Evolutionary conservation across 2,113 vertebrate species (phyloP), one percentile per base, ranked within the genome.

Genomic region (Perognathus longimembris): DNA sequence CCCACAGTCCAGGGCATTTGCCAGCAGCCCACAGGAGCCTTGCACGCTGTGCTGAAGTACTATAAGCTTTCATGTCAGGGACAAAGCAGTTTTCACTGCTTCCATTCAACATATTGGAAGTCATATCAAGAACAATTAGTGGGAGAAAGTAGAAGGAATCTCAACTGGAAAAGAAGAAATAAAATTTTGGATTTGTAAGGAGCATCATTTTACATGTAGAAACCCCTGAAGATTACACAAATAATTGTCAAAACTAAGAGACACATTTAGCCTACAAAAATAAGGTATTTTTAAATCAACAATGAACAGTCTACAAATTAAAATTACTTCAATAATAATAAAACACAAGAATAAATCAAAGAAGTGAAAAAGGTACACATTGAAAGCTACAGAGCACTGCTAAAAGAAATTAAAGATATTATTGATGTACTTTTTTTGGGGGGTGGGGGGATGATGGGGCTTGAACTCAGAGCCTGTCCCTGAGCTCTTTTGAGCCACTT

Each of bases 401-500:
- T 77, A 42, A 50, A 92, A 66, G 84, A 92, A 88, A 83, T 84
- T 70, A 89, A 83, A n/a, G 64, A 89, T 0, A 18, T 40, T 28
- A 50, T 26, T 66, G n/a, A 45, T 45, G 21, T n/a, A n/a, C n/a
- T 8, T 83, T 83, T 83, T 34, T 66, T 30, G 73, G 64, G 30
- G 22, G 57, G 42, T 63, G 26, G n/a, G n/a, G n/a, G n/a, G n/a
- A n/a, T n/a, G n/a, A n/a, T 45, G 45, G 45, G 45, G 10, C 10
- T 45, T 45, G 45, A 45, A 45, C 45, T 45, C 45, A 10, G 45
- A 12, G 45, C 10, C 10, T 45, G 45, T 45, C 45, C 45, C 45
- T 45, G 45, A 11, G 45, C 45, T 45, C 45, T 45, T 45, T 54
- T 54, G 14, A 54, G 50, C 50, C 15, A 54, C 50, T 54, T 54